Evolutionary conservation across 2,888 invertebrate species (phyloP).

Genomic region (Labia minor): DNA sequence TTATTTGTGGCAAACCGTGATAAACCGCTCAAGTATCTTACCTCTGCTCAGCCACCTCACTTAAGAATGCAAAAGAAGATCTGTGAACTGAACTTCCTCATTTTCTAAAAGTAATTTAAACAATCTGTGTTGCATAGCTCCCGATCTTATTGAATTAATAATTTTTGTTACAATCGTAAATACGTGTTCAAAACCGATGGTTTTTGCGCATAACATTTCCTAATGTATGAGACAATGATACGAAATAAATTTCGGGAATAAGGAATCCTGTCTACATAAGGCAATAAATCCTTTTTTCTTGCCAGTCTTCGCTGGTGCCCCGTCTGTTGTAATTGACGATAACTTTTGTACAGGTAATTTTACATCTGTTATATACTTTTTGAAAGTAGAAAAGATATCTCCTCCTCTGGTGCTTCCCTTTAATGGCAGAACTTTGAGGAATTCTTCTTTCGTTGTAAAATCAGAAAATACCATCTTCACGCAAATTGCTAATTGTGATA

Average conservation of each 20-base stretch:
- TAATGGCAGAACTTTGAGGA: slow-evolving; percentile 25
- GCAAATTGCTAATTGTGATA: slow-evolving; percentile 25
- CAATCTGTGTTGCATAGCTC: background rate
- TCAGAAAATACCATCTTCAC: slow-evolving; percentile 26
- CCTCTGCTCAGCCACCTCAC: no score
- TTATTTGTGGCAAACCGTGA: no score
- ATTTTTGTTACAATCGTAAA: slow-evolving; percentile 16
- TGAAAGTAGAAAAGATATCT: slow-evolving; percentile 25
- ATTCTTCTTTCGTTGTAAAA: slow-evolving; percentile 25
- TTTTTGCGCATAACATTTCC: slow-evolving; percentile 19
- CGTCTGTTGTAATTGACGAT: slow-evolving; percentile 25
- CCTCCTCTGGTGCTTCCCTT: slow-evolving; percentile 25
- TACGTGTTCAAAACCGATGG: slow-evolving; percentile 15
- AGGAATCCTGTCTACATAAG: background rate
- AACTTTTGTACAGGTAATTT: background rate
- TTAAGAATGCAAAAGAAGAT: no score
- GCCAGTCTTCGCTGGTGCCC: slow-evolving; percentile 23
- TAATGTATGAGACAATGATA: slow-evolving; percentile 19
- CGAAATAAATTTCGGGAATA: slow-evolving; percentile 13
- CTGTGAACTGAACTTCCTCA: background rate
- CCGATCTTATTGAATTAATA: slow-evolving; percentile 16
- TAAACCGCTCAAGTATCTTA: no score
- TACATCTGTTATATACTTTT: slow-evolving; percentile 20
- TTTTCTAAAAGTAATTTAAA: slow-evolving; percentile 17
- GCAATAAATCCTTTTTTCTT: slow-evolving; percentile 3